Conservation (phyloP, 2,888 invertebrate species). For the Hirtodrosophila histrioides region DNA sequence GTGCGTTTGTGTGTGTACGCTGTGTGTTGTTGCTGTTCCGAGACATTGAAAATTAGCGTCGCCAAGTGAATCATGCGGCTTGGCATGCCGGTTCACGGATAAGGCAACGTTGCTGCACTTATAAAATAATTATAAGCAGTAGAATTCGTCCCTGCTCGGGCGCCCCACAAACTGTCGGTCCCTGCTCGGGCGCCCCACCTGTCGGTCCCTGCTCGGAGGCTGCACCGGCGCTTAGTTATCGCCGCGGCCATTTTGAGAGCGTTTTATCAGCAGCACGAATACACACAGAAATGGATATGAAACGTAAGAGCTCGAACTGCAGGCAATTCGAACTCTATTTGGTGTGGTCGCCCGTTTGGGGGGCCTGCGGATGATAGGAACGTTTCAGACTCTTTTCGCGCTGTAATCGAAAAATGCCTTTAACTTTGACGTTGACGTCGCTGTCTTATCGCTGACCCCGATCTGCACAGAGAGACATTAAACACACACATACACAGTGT, state of each 20-base stretch:
- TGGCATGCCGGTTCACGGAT: slow-evolving; percentile 66
- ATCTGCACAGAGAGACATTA: slow-evolving; percentile 62
- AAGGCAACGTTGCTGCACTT: slow-evolving; percentile 76
- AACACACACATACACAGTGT: slow-evolving; percentile 21
- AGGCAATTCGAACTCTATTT: slow-evolving; percentile 19
- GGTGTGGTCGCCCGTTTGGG: neutral
- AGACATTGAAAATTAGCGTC: slow-evolving; percentile 71
- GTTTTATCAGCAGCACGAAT: slow-evolving; percentile 50
- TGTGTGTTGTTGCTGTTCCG: slow-evolving; percentile 15
- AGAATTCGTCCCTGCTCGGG: slow-evolving; percentile 29
- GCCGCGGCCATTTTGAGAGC: slow-evolving; percentile 53
- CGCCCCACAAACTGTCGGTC: slow-evolving; percentile 10
- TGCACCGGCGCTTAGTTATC: slow-evolving; percentile 69
- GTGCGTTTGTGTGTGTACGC: slow-evolving; percentile 17
- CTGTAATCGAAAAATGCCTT: slow-evolving; percentile 63
- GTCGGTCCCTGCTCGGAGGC: slow-evolving; percentile 31
- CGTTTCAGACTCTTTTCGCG: slow-evolving; percentile 40
- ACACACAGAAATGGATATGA: slow-evolving; percentile 38
- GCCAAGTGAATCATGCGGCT: slow-evolving; percentile 77
- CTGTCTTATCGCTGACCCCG: slow-evolving; percentile 76
- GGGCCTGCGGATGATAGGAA: slow-evolving; percentile 4
- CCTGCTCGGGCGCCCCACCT: slow-evolving; percentile 50
- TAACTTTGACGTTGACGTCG: slow-evolving; percentile 65
- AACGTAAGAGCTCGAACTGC: slow-evolving; percentile 22
- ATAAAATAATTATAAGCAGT: slow-evolving; percentile 76